These are phyloP conservation scores for Cylindroiulus punctatus DNA, from an alignment of 2,888 invertebrate genomes.

Conservation along the genomic window DNA sequence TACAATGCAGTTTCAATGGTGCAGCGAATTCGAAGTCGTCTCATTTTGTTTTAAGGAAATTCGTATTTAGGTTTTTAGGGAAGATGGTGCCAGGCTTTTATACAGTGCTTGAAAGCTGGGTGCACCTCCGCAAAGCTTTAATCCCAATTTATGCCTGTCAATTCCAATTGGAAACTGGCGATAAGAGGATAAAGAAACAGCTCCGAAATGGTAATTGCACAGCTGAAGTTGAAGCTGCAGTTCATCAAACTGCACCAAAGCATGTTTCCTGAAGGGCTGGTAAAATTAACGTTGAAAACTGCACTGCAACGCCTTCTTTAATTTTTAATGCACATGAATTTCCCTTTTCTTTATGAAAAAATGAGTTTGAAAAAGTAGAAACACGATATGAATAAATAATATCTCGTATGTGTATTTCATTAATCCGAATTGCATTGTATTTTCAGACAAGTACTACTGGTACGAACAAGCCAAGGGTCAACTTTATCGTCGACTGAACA, in stretches of 20 bases:
- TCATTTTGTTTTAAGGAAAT: neutral
- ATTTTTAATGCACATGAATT: neutral
- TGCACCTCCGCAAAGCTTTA: too few species aligned
- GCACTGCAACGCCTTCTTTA: neutral
- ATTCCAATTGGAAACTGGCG: neutral
- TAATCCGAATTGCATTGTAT: neutral
- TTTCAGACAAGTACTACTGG: conserved; percentile 55
- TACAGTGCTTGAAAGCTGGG: too few species aligned
- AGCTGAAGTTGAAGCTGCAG: conserved; percentile 1
- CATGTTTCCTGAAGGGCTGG: neutral
- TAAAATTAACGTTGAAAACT: neutral
- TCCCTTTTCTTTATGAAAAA: neutral
- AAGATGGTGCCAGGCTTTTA: too few species aligned
- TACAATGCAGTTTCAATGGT: too few species aligned
- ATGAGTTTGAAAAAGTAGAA: neutral
- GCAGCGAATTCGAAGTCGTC: neutral
- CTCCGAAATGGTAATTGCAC: neutral
- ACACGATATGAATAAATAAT: neutral
- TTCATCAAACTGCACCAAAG: neutral
- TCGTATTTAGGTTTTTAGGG: neutral
- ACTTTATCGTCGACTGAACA: conserved; percentile 51
- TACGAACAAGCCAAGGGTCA: conserved; percentile 56
- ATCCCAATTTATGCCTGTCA: neutral
- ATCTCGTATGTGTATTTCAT: neutral
- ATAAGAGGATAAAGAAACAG: neutral